These are phyloP conservation scores for Amblyteles armatorius DNA, from an alignment of 2,888 invertebrate genomes.

Conservation along the genomic window DNA sequence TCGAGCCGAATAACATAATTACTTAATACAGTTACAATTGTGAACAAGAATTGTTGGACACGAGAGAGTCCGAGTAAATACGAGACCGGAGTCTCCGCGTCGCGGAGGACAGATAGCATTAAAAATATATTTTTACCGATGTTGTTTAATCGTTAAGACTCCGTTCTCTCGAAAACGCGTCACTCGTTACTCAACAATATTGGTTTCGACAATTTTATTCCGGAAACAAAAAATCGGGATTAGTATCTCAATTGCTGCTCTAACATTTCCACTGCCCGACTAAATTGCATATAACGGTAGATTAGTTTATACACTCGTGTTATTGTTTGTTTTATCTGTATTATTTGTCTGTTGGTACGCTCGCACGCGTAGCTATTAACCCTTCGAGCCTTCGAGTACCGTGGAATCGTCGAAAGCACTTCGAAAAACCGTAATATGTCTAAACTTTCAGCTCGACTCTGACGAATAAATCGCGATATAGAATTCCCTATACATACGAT, in stretches of 20 bases:
- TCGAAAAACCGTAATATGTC: slow-evolving; percentile 47
- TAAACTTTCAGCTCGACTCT: slow-evolving; percentile 37
- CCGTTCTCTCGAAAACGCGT: slow-evolving; percentile 68
- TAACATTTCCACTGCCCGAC: slow-evolving; percentile 26
- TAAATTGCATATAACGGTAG: neutral
- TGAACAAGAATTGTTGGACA: slow-evolving; percentile 17
- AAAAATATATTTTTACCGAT: slow-evolving; percentile 77
- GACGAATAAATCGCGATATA: slow-evolving; percentile 40
- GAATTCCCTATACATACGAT: slow-evolving; percentile 44
- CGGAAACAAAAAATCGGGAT: slow-evolving; percentile 5
- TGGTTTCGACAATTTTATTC: slow-evolving; percentile 23
- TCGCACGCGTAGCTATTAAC: slow-evolving; percentile 14
- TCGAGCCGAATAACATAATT: slow-evolving; percentile 13
- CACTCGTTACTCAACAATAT: slow-evolving; percentile 58
- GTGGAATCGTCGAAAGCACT: slow-evolving; percentile 20
- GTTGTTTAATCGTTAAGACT: slow-evolving; percentile 80
- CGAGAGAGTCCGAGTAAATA: slow-evolving; percentile 11
- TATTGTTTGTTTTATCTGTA: slow-evolving; percentile 32
- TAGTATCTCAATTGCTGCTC: slow-evolving; percentile 33
- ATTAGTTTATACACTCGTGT: slow-evolving; percentile 11
- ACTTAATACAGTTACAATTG: slow-evolving; percentile 14
- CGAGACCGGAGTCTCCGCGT: slow-evolving; percentile 16
- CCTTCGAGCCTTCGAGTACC: slow-evolving; percentile 1
- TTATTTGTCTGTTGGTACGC: slow-evolving; percentile 25
- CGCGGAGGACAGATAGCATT: slow-evolving; percentile 52